A percentile compares a stretch with the other conserved stretches of the same genome.
Evolutionary conservation across 2,888 invertebrate species (phyloP).

Genomic region (Mylabris sibirica): DNA sequence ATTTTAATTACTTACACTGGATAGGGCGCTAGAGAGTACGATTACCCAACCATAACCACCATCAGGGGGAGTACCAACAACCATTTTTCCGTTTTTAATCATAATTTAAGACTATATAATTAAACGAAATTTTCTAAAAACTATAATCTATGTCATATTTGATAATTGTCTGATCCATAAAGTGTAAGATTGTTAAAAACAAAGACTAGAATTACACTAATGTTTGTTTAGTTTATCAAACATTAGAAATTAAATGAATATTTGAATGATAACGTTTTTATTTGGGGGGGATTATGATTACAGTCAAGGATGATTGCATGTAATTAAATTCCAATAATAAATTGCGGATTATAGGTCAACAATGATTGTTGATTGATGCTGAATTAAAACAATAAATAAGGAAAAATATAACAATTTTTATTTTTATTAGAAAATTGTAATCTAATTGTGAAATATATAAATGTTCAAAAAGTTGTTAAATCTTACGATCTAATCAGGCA

Average conservation of each 20-base stretch:
- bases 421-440: slow-evolving; percentile 51
- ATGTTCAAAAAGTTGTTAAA: slow-evolving; percentile 39
- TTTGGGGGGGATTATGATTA: not conserved
- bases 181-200: too few relatives aligned
- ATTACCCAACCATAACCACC: slow-evolving; percentile 74
- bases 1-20: slow-evolving; percentile 66
- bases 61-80: slow-evolving; percentile 64
- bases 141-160: too few relatives aligned
- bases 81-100: not conserved
- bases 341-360: not conserved
- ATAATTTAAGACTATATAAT: too few relatives aligned
- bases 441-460: slow-evolving; percentile 50
- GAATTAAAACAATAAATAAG: too few relatives aligned
- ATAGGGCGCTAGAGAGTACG: slow-evolving; percentile 67
- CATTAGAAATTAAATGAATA: not conserved
- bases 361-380: too few relatives aligned
- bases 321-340: not conserved
- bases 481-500: slow-evolving; percentile 50
- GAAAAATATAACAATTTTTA: slow-evolving; percentile 58
- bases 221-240: not conserved
- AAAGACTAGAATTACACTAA: too few relatives aligned
- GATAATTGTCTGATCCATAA: too few relatives aligned
- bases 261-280: not conserved
- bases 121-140: too few relatives aligned
- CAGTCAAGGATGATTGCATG: not conserved